Evolutionary conservation across 2,113 vertebrate species (phyloP), one percentile per base, ranked within the genome.

Genomic region (Malaclemys terrapin): DNA sequence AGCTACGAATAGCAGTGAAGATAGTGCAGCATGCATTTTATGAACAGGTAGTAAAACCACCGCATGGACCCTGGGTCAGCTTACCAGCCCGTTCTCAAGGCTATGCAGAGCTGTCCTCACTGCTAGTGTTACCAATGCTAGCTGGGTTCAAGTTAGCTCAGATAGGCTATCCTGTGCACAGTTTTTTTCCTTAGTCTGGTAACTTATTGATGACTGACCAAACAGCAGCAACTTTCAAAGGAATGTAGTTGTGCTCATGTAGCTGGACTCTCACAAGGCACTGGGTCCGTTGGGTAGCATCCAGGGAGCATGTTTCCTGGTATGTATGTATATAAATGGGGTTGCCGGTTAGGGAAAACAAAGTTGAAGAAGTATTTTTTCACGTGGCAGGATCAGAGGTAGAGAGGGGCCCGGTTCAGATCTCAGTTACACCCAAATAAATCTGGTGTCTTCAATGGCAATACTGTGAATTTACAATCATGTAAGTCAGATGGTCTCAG

Each of bases 311-410:
- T 16, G 4, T 47, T 90, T 90, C 62, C 31, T 38, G 8, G 1
- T 42, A 22, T 13, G 3, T 50, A 13, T 12, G 6, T 62, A 9
- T 14, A 69, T 4, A 81, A 17, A 81, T 27, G 49, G 17, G 5
- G 25, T 53, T 83, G 12, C 17, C 79, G 5, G n/a, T 19, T n/a
- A 57, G 14, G 14, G 3, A n/a, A 84, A 93, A 87, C 17, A 2
- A 82, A 56, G 95, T 84, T 92, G 79, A 92, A 31, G 72, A 25
- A 59, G 22, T 25, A n/a, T 9, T 1, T 87, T 94, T 82, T 84
- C 10, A 84, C 47, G 87, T 24, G 8, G 5, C 89, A 19, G 11
- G 19, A 85, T 31, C 12, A 87, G 38, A 90, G 65, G 69, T 35
- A 20, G 4, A 29, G 27, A 91, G 3, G 2, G 80, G 20, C 3